Evolutionary conservation across 1,140 invertebrate genomes (phyloP).

Genomic region (Aphaenogaster rudis): DNA sequence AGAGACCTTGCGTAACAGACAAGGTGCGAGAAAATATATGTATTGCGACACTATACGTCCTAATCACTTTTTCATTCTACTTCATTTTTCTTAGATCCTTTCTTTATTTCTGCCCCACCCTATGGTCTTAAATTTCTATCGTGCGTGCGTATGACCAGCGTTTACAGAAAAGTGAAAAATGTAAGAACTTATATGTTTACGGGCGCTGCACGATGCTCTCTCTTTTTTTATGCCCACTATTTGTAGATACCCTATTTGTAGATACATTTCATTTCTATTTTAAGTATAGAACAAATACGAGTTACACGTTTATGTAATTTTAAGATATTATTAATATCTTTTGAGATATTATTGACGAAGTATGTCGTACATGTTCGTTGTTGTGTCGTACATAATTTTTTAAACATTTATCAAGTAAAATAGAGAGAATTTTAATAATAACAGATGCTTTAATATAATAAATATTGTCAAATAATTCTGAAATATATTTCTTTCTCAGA

Average conservation of each 20-base stretch:
- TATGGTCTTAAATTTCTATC: conserved; percentile 24
- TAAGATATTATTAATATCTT: neutral
- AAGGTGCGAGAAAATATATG: conserved; percentile 49
- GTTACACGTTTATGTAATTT: neutral
- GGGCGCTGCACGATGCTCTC: neutral
- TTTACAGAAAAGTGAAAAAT: conserved; percentile 36
- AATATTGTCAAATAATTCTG: neutral
- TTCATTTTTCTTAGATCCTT: conserved; percentile 16
- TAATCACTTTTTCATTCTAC: conserved; percentile 14
- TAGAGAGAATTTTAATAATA: neutral
- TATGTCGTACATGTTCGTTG: neutral
- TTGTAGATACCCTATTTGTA: conserved; percentile 35
- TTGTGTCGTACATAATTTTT: neutral
- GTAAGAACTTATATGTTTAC: conserved; percentile 16
- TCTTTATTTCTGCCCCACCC: neutral
- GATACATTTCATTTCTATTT: neutral
- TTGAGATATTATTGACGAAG: neutral
- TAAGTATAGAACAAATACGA: conserved; percentile 7
- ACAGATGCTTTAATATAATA: neutral
- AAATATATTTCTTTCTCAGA: neutral
- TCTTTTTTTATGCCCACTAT: neutral
- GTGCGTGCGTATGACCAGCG: conserved; percentile 35
- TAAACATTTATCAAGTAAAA: conserved; percentile 9
- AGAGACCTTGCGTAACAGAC: conserved; percentile 73
- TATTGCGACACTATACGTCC: neutral